Base-by-base conservation (phyloP, 2,113 vertebrate species). In the Chrysemys picta region DNA sequence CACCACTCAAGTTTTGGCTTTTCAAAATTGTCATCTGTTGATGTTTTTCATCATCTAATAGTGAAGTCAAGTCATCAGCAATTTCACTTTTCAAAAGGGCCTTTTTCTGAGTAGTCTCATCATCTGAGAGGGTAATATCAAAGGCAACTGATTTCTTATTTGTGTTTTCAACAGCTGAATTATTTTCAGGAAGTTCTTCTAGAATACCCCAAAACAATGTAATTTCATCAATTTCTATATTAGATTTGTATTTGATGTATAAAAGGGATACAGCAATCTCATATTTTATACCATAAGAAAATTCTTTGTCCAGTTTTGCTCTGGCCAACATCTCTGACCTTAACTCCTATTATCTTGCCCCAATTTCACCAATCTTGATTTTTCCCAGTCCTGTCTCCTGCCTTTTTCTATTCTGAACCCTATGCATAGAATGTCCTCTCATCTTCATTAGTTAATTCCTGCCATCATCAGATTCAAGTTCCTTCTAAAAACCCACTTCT, bases 1-100 rank as follows among this genome's bases (percentile, higher is more conserved):
- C 47, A 80, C 82, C 92, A n/a, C 24, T 38, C 29, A 89, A 87
- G 92, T 94, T 98, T 89, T 97, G 89, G 65, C 96, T 98, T 98
- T 99, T 98, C 94, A 99, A 90, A 96, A 98, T 98, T 9, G 97
- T 98, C 25, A 98, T 97, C 95, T 97, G 98, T 84, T 98, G 98
- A 65, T 96, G 96, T 65, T 88, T 98, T 14, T 96, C 97, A 80
- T 97, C 98, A 69, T 98, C 97, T 29, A 99, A 98, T 47, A 98
- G 98, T 87, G 98, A 91, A 14, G 97, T 91, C 95, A 99, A 99
- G 93, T 98, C 93, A 91, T 98, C 98, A 47, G 94, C 86, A 94
- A 96, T 96, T 82, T 97, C 94, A 0, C 91, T 78, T 94, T 95
- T 90, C 38, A 79, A 76, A 94, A 84, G 83, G 72, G 50, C 31